These are phyloP conservation scores for Sebastiscus albofasciatus DNA, from an alignment of 2,797 vertebrate species.

Conservation along the genomic window DNA sequence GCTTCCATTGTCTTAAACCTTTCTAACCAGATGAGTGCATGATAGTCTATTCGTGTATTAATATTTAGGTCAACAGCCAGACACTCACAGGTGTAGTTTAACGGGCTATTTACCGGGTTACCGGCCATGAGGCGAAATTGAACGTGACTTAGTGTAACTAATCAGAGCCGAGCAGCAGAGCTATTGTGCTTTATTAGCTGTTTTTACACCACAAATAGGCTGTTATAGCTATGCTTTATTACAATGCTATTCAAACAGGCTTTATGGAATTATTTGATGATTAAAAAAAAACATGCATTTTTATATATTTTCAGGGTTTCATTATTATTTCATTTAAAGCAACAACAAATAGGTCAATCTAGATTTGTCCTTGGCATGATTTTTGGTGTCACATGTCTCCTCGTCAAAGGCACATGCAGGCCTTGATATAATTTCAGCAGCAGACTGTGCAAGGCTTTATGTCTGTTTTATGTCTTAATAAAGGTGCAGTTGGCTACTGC, in stretches of 20 bases:
- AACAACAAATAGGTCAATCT: not conserved
- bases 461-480: slow-evolving; percentile 51
- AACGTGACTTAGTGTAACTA: slow-evolving; percentile 37
- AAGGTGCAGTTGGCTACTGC: slow-evolving; percentile 29
- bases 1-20: not conserved
- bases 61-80: not conserved
- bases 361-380: slow-evolving; percentile 14
- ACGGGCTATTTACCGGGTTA: slow-evolving; percentile 19
- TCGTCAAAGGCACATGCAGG: slow-evolving; percentile 20
- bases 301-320: not conserved
- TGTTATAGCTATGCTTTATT: not conserved
- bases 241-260: not conserved
- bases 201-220: not conserved
- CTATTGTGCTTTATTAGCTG: slow-evolving; percentile 2
- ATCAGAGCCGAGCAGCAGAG: slow-evolving; percentile 35
- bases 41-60: not conserved
- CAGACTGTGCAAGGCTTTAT: not conserved
- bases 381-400: slow-evolving; percentile 20
- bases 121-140: slow-evolving; percentile 28
- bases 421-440: slow-evolving; percentile 35
- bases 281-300: not conserved
- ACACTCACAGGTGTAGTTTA: slow-evolving; percentile 2
- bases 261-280: not conserved
- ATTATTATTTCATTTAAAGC: not conserved
- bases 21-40: not conserved